These are phyloP conservation scores for Thymelicus sylvestris DNA, from an alignment of 2,888 invertebrate genomes.

Conservation along the genomic window DNA sequence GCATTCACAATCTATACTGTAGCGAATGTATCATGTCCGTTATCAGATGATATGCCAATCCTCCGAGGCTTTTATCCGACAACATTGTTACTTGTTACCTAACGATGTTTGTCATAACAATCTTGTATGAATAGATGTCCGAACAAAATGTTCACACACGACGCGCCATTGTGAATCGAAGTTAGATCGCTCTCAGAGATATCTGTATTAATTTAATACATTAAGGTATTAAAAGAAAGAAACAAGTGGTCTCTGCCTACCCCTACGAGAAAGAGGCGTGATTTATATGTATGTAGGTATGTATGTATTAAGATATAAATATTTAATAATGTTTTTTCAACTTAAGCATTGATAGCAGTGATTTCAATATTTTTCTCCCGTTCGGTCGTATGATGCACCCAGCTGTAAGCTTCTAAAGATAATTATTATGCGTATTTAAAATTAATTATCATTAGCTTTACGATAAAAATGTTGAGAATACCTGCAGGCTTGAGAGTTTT, in stretches of 20 bases:
- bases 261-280: too few species aligned
- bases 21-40: constrained; percentile 38
- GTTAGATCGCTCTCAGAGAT: constrained; percentile 1
- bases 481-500: too few species aligned
- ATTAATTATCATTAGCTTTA: too few species aligned
- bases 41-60: constrained; percentile 38
- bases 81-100: constrained; percentile 26
- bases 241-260: too few species aligned
- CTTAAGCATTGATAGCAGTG: too few species aligned
- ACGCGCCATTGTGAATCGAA: constrained; percentile 5
- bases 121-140: constrained; percentile 26
- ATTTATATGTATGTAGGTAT: too few species aligned
- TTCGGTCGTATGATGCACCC: too few species aligned
- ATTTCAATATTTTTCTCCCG: too few species aligned
- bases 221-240: constrained; percentile 16
- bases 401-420: too few species aligned
- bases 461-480: too few species aligned
- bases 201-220: not conserved
- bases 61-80: constrained; percentile 20
- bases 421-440: too few species aligned
- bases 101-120: constrained; percentile 36
- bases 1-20: constrained; percentile 23
- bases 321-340: not conserved
- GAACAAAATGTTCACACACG: constrained; percentile 23
- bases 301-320: constrained; percentile 11